Percentiles rank a stretch among this genome's conserved stretches.
Evolutionary conservation across 2,888 invertebrate genomes (phyloP).

Genomic region (Lasioglossum pauxillum): DNA sequence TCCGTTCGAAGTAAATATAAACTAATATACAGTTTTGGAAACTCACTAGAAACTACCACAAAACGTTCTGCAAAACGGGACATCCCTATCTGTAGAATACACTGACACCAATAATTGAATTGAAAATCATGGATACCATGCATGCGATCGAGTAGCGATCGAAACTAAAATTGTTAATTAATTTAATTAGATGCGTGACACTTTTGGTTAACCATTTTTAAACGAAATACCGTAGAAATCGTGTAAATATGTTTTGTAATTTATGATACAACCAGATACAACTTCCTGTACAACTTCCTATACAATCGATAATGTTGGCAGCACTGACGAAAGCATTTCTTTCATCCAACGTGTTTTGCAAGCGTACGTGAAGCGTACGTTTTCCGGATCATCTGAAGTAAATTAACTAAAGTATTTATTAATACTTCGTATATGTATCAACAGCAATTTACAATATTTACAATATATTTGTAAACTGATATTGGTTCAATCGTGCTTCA

Average conservation of each 20-base stretch:
- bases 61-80: conserved; percentile 55
- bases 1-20: background rate
- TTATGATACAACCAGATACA: background rate
- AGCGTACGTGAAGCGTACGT: background rate
- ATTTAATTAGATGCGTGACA: background rate
- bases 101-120: conserved; percentile 25
- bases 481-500: background rate
- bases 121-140: background rate
- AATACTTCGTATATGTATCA: background rate
- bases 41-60: conserved; percentile 38
- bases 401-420: background rate
- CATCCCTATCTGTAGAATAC: conserved; percentile 56
- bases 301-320: background rate
- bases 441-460: background rate
- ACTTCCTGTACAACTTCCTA: no score
- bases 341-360: background rate
- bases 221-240: background rate
- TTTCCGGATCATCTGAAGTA: background rate
- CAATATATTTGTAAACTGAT: background rate
- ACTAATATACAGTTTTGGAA: background rate
- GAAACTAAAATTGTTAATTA: background rate
- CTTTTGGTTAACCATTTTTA: background rate
- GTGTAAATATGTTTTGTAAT: background rate
- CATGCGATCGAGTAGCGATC: background rate
- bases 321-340: background rate